These are phyloP conservation scores for Cerastis leucographa DNA, from an alignment of 2,888 invertebrate species.

Conservation along the genomic window DNA sequence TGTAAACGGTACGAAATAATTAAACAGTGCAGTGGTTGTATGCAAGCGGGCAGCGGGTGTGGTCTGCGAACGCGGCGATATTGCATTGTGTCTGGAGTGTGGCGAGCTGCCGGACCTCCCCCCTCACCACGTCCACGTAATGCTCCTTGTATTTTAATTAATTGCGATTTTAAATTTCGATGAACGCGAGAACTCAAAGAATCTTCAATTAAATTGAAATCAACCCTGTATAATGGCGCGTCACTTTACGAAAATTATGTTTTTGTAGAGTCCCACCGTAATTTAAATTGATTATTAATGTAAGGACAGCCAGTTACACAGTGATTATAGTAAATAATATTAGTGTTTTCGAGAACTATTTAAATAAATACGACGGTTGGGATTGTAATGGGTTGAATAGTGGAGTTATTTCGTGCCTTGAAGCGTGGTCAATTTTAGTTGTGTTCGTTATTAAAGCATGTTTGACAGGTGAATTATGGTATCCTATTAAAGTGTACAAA, in stretches of 20 bases:
- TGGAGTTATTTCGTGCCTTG: slow-evolving; percentile 55
- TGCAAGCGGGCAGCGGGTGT: slow-evolving; percentile 60
- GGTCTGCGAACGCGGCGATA: slow-evolving; percentile 57
- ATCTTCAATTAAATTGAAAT: slow-evolving; percentile 64
- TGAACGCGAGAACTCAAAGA: slow-evolving; percentile 60
- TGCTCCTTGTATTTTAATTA: slow-evolving; percentile 64
- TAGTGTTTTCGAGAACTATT: slow-evolving; percentile 48
- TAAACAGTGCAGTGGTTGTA: slow-evolving; percentile 64
- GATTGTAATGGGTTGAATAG: slow-evolving; percentile 46
- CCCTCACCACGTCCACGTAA: slow-evolving; percentile 54
- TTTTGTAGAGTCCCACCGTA: slow-evolving; percentile 38
- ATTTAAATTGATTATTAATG: slow-evolving; percentile 62
- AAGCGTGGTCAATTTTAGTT: slow-evolving; percentile 63
- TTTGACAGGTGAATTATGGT: slow-evolving; percentile 66
- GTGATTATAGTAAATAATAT: slow-evolving; percentile 53
- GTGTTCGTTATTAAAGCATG: slow-evolving; percentile 60
- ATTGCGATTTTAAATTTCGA: slow-evolving; percentile 61
- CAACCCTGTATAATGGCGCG: slow-evolving; percentile 54
- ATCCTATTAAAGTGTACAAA: slow-evolving; percentile 66
- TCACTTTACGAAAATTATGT: slow-evolving; percentile 55
- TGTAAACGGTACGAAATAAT: slow-evolving; percentile 66
- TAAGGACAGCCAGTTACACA: slow-evolving; percentile 48
- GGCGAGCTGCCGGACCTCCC: slow-evolving; percentile 49
- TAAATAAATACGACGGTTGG: slow-evolving; percentile 45
- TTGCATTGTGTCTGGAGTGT: slow-evolving; percentile 70